Base-by-base conservation (phyloP, 2,113 vertebrate species). In the Pygoscelis antarcticus region DNA sequence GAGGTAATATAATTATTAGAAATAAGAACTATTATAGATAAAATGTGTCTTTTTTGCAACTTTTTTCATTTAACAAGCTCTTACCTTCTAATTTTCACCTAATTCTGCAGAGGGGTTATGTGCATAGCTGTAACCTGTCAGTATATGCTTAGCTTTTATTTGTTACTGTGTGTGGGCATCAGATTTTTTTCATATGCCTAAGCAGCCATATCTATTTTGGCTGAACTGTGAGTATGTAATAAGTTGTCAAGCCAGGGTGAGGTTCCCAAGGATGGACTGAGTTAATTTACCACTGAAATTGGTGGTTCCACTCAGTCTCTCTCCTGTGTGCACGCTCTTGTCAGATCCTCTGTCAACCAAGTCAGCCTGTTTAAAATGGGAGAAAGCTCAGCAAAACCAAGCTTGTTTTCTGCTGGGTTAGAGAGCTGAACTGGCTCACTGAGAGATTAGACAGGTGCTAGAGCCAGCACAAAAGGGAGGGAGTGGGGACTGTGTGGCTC, bases 391-490 rank as follows among this genome's bases (percentile, higher is more conserved):
- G 68, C 29, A 81, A 49, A 68, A 46, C 32, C 4, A 16, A 22
- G 3, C 6, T 79, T 27, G 10, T 58, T 70, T 70, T 70, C 20
- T 78, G 38, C 55, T 46, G 51, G 40, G 10, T 15, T 65, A 49
- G 51, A 52, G 49, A 14, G 18, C 55, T 78, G 60, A 29, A 6
- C 2, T 36, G 47, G 20, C 27, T 55, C 15, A 1, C 7, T 0
- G 16, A 42, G 51, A 11, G 46, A 6, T 5, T 6, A 15, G 38
- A 5, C 4, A 7, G 58, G 4, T 62, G 58, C 34, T 34, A 47
- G 71, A 47, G 44, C 4, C 40, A 46, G 76, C 38, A 11, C 3
- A 11, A 16, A n/a, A 38, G 29, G 42, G 1, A 18, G 4, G 11
- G 57, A 15, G 44, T 18, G 55, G 40, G 38, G 38, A 8, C 52